Base-by-base conservation (phyloP, 37 sponge, comb jelly and placozoan genomes). In the Ephydatia muelleri region DNA sequence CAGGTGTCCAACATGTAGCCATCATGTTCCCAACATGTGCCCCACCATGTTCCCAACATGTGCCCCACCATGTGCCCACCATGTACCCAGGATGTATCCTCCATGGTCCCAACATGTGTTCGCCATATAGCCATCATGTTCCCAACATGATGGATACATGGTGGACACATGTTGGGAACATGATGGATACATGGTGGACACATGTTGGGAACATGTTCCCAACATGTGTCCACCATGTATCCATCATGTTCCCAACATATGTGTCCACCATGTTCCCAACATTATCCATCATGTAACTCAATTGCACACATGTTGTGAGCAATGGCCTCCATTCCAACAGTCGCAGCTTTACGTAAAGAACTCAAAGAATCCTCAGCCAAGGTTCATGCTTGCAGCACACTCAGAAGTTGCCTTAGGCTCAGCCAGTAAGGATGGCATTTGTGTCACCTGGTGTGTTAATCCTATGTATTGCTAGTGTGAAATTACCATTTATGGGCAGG, bases 361-460 rank as follows among this genome's bases (percentile, higher is more conserved):
- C 35, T 84, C 87, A 30, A 91, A 91, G 66, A 25, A 33, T n/a
- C 91, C 87, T 28, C 29, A 70, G 34, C 91, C 87, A 57, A 78
- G 30, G 74, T 91, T 91, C 83, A 91, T 37, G 72, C 48, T 91
- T 25, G 70, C 64, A 8, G 16, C 26, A 21, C 65, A 87, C 29
- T 27, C 39, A 8, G 65, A 68, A 34, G 67, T 82, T 77, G 82
- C 90, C 25, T 16, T 78, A 31, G 82, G 82, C 29, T 86, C 82
- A 67, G 36, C 64, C 19, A 85, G 90, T 90, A 69, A 81, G 86
- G 78, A 2, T 5, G 5, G n/a, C n/a, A n/a, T n/a, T n/a, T n/a
- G n/a, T n/a, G n/a, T n/a, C n/a, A n/a, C n/a, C n/a, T n/a, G n/a
- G n/a, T 6, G 43, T 43, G 43, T 43, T 43, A 43, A 43, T 43